Percentiles rank a stretch among this genome's conserved stretches.
These are phyloP conservation scores for Aricia agestis DNA, from an alignment of 1,140 invertebrate species.

Conservation along the genomic window DNA sequence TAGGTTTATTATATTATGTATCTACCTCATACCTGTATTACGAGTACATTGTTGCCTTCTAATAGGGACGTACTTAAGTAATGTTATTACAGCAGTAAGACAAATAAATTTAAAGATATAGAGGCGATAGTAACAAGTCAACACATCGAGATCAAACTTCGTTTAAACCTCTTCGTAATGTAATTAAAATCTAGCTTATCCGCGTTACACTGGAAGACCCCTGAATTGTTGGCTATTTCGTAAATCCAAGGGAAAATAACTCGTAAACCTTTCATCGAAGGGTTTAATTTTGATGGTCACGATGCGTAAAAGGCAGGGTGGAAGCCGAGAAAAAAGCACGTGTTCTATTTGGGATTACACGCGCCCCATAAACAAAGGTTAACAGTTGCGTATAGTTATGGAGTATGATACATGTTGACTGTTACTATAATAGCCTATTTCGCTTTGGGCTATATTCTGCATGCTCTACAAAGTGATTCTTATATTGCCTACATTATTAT, in stretches of 20 bases:
- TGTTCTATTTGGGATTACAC: slow-evolving; percentile 73
- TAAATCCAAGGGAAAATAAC: slow-evolving; percentile 24
- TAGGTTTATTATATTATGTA: no score
- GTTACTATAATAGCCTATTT: slow-evolving; percentile 11
- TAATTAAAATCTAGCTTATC: slow-evolving; percentile 69
- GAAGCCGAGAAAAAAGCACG: slow-evolving; percentile 72
- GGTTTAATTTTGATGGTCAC: slow-evolving; percentile 29
- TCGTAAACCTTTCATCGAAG: slow-evolving; percentile 24
- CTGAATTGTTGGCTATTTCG: slow-evolving; percentile 46
- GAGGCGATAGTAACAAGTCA: slow-evolving; percentile 18
- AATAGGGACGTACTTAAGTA: no score
- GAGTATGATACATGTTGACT: slow-evolving; percentile 18
- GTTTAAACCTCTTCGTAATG: slow-evolving; percentile 36
- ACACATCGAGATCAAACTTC: slow-evolving; percentile 24
- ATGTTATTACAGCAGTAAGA: not conserved
- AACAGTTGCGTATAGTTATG: slow-evolving; percentile 33
- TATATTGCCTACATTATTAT: no score
- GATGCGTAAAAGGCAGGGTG: slow-evolving; percentile 29
- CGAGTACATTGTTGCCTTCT: no score
- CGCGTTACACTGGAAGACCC: slow-evolving; percentile 57
- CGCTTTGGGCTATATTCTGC: not conserved
- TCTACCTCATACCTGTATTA: no score
- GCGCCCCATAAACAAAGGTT: slow-evolving; percentile 69
- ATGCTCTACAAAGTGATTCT: no score
- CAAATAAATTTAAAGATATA: not conserved